These are phyloP conservation scores for Tiliqua scincoides DNA, from an alignment of 2,113 vertebrate species.

Conservation along the genomic window DNA sequence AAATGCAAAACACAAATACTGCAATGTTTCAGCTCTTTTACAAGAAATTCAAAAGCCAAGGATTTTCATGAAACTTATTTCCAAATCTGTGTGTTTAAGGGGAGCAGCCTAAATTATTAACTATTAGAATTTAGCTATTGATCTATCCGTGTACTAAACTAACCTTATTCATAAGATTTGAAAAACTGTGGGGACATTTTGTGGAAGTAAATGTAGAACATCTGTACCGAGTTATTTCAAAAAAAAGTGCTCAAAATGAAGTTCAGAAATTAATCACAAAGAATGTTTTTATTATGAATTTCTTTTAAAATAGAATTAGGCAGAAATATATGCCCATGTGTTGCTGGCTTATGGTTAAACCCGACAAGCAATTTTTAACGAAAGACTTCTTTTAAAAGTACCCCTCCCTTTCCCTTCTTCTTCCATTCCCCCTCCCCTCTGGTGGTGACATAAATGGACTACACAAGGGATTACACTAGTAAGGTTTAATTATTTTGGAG, in stretches of 20 bases:
- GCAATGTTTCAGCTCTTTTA: not conserved
- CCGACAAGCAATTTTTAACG: conserved; percentile 25
- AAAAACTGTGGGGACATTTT: not conserved
- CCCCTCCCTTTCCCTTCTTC: not conserved
- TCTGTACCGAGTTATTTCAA: conserved; percentile 47
- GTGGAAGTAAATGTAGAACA: not conserved
- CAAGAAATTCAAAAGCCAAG: too few relatives aligned
- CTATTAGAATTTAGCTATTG: not conserved
- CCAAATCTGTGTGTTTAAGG: not conserved
- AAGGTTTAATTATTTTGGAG: conserved; percentile 25
- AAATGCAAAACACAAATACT: not conserved
- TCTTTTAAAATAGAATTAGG: conserved; percentile 50
- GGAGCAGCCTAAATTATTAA: not conserved
- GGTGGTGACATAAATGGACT: not conserved
- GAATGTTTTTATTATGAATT: conserved; percentile 49
- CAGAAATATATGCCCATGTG: conserved; percentile 2
- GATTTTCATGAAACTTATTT: conserved; percentile 1
- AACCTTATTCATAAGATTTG: not conserved
- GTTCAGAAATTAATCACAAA: conserved; percentile 57
- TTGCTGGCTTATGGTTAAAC: conserved; percentile 47
- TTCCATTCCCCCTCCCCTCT: not conserved
- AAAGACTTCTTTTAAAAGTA: conserved; percentile 35
- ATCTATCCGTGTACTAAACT: not conserved
- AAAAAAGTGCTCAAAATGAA: conserved; percentile 33
- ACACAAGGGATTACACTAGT: not conserved